Base-by-base conservation (phyloP, 2,113 vertebrate species). In the rat (Rattus norvegicus) region DNA sequence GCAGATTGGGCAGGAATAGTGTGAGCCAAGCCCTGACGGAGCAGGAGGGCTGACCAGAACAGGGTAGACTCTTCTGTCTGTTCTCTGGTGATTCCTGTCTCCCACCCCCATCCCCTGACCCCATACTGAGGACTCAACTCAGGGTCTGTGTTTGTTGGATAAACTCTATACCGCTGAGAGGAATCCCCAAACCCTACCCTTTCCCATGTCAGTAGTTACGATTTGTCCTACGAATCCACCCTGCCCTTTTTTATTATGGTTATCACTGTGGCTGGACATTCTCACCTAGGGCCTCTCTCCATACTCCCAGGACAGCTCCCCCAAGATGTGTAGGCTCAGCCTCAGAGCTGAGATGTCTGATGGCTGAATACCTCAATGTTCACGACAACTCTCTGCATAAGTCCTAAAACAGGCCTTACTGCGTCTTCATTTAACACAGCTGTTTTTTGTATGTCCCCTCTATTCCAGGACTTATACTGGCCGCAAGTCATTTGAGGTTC, bases 341-440 rank as follows among this genome's bases (percentile, higher is more conserved):
- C 59, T 70, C 13, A 17, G 67, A 69, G 7, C 33, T 67, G 75
- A 22, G 19, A 49, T 92, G 84, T 76, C 56, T 80, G 12, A 76
- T 80, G 90, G 28, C 43, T 33, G 54, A 92, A 43, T 47, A 36
- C 3, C 63, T 72, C 26, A 20, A 28, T 13, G 13, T 28, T 79
- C 73, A 67, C 11, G 80, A 16, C n/a, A 91, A 76, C 88, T 33
- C 43, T 47, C 52, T 56, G 52, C 14, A 33, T 28, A 43, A 47
- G 54, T 52, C 72, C 73, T 70, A 69, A 61, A 95, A 93, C 17
- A 43, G 80, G 49, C 49, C 59, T 86, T 90, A 70, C 94, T n/a
- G 59, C 54, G 88, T 86, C 87, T 79, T 70, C 16, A 36, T 22
- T 88, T 91, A 93, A 83, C 65, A 56, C 75, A 83, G 56, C 43